phyloP scores from a whole-genome alignment of 2,113 vertebrate genomes.

The Sinocyclocheilus rhinocerous region DNA sequence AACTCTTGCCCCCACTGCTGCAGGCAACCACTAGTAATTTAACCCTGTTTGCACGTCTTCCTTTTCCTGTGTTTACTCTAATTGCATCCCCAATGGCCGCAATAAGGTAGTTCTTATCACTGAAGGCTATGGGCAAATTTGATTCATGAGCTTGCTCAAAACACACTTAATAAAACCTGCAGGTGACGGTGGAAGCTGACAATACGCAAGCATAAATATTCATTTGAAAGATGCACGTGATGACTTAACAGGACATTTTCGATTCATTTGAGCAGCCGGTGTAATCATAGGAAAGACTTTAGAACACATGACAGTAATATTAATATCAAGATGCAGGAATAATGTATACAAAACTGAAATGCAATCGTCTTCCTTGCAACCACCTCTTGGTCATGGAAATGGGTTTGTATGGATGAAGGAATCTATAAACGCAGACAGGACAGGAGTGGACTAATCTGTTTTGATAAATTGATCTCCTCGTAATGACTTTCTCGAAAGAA shows the following conservation, averaged over 20 bases:
- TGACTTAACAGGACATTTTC: constrained; percentile 25
- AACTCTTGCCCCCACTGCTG: constrained; percentile 34
- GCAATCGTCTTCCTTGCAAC: constrained; percentile 8
- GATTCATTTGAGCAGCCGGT: background rate
- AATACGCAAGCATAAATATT: constrained; percentile 23
- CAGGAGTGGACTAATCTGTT: constrained; percentile 57
- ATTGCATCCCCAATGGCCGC: constrained; percentile 54
- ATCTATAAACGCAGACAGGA: constrained; percentile 51
- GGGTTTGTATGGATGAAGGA: constrained; percentile 42
- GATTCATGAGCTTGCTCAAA: constrained; percentile 44
- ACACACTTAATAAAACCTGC: background rate
- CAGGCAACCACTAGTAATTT: constrained; percentile 65
- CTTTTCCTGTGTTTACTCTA: constrained; percentile 67
- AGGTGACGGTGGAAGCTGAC: background rate
- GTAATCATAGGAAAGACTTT: background rate
- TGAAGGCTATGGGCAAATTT: constrained; percentile 34
- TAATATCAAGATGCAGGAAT: constrained; percentile 21
- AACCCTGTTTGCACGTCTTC: constrained; percentile 55
- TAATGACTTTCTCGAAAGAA: constrained; percentile 67
- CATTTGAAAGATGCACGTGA: background rate
- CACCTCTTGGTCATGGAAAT: constrained; percentile 2
- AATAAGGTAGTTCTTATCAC: constrained; percentile 50
- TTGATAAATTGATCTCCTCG: constrained; percentile 65
- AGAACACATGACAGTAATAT: constrained; percentile 20
- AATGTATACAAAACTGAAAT: constrained; percentile 8